phyloP scores from a whole-genome alignment of 2,113 vertebrate genomes.

The Cisticola juncidis region DNA sequence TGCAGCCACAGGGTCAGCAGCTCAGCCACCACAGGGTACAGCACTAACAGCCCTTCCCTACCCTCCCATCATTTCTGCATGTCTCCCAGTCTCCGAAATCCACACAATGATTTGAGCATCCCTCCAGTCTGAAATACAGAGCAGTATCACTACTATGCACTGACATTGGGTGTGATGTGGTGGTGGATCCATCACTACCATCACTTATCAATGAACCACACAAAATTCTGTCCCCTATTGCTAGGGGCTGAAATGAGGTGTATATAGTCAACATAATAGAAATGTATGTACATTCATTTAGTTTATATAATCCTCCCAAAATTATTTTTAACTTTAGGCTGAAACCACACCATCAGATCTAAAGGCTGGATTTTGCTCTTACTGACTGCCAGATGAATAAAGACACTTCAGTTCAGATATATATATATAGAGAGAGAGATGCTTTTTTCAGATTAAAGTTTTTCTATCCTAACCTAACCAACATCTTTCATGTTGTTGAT shows the following conservation, averaged over 20 bases:
- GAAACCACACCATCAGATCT: not conserved
- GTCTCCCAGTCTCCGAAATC: not conserved
- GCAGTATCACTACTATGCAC: not conserved
- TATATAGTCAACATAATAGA: not conserved
- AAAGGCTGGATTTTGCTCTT: not conserved
- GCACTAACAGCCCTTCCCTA: not conserved
- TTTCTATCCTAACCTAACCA: not conserved
- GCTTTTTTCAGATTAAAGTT: not conserved
- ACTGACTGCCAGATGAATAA: not conserved
- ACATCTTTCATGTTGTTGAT: not conserved
- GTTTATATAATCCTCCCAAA: not conserved
- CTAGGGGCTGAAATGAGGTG: not conserved
- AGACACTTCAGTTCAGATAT: not conserved
- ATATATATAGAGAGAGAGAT: not conserved
- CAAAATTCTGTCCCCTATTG: not conserved
- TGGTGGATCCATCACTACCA: not conserved
- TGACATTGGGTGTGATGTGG: accelerated
- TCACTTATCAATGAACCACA: not conserved
- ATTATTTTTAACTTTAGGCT: not conserved
- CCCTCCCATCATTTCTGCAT: not conserved
- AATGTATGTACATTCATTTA: not conserved
- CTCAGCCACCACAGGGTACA: not conserved
- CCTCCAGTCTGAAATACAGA: not conserved
- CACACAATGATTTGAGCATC: not conserved
- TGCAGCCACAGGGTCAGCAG: not conserved